Evolutionary conservation across 2,888 invertebrate genomes (phyloP), one percentile per base, ranked within the genome.

Genomic region (Polylopha cassiicola): DNA sequence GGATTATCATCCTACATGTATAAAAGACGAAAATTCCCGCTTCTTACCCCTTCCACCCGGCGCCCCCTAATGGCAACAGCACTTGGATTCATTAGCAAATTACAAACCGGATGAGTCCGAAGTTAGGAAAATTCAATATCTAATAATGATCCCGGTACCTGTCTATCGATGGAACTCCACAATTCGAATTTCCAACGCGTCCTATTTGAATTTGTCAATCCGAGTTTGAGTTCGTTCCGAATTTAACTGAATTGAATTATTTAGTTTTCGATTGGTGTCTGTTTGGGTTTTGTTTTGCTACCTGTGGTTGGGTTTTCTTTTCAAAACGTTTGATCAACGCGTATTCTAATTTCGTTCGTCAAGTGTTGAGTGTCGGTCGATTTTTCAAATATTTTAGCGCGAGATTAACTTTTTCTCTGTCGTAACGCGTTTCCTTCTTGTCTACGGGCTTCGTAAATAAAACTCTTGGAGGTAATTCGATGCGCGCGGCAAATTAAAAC

Each of bases 11-110:
- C 71, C 74, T 78, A 80, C 79, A 79, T 73, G 74, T 81, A 81
- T 81, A 84, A 84, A 84, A 85, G 82, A 84, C 82, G 80, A 80
- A 81, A 82, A 81, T 79, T 76, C 70, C 60, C 64, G 61, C 51
- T 74, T 78, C 82, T 81, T 81, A 80, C 77, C 80, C 81, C 80
- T 76, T 77, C 56, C 58, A 54, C 41, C 39, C 43, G 37, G 45
- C 38, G 52, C 46, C 50, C 41, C 70, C 72, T 80, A 80, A 82
- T 82, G 79, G 82, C 76, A 74, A 69, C 74, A 76, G 73, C 78
- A 81, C 82, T 79, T 81, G 80, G 86, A 81, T 86, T 86, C 86
- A 86, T 86, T 86, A 86, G 86, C 80, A 86, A 86, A 86, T 86
- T 86, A 86, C 84, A 85, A 80, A 79, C 75, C 78, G 82, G 85